Percentiles rank a stretch among this genome's conserved stretches.
Evolutionary conservation across 2,113 vertebrate genomes (phyloP).

Genomic region (Theristicus caerulescens): DNA sequence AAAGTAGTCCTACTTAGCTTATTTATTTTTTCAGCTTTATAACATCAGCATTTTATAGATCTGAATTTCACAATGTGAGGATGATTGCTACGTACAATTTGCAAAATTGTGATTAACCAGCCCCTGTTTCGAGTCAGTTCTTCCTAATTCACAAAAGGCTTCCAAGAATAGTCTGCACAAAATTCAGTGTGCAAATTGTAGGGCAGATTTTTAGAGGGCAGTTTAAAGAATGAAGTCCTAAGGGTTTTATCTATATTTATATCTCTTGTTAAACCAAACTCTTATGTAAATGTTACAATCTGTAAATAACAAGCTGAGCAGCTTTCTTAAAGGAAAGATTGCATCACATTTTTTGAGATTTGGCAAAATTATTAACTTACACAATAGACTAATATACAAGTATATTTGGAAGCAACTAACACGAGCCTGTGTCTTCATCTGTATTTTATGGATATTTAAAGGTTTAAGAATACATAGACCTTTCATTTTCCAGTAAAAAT

Average conservation of each 20-base stretch:
- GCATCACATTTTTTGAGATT: slow-evolving; percentile 77
- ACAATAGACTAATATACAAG: slow-evolving; percentile 72
- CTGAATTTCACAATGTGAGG: slow-evolving; percentile 81
- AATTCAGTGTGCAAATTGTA: slow-evolving; percentile 82
- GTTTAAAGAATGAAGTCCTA: slow-evolving; percentile 81
- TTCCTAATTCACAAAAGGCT: slow-evolving; percentile 80
- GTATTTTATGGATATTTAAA: slow-evolving; percentile 68
- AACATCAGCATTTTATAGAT: slow-evolving; percentile 80
- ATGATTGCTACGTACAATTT: slow-evolving; percentile 84
- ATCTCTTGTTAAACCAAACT: slow-evolving; percentile 81
- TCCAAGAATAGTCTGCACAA: slow-evolving; percentile 82
- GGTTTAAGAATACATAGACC: slow-evolving; percentile 67
- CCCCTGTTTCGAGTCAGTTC: slow-evolving; percentile 79
- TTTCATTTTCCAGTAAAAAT: slow-evolving; percentile 65
- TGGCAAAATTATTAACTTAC: slow-evolving; percentile 79
- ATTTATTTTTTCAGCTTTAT: slow-evolving; percentile 83
- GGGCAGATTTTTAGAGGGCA: slow-evolving; percentile 83
- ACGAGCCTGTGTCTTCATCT: slow-evolving; percentile 63
- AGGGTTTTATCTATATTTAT: slow-evolving; percentile 84
- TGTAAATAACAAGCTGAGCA: slow-evolving; percentile 78
- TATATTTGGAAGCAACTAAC: slow-evolving; percentile 71
- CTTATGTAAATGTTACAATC: slow-evolving; percentile 84
- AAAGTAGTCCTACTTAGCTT: slow-evolving; percentile 74
- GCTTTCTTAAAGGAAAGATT: slow-evolving; percentile 76
- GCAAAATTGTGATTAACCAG: slow-evolving; percentile 84